These are phyloP conservation scores for Hemibagrus wyckioides DNA, from an alignment of 2,113 vertebrate genomes.

Conservation along the genomic window DNA sequence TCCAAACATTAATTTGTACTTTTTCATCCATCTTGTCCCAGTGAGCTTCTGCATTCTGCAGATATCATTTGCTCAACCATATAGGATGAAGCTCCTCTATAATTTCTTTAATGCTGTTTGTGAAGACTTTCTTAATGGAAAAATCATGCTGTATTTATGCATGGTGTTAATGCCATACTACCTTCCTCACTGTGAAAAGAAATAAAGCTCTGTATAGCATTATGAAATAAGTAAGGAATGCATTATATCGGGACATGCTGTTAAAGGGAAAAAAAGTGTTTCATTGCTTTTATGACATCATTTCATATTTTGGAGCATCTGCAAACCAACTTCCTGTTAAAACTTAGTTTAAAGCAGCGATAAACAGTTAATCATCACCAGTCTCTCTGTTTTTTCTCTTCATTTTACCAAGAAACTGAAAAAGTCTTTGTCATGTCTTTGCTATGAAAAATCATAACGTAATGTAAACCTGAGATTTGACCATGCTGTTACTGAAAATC, in stretches of 20 bases:
- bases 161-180: not conserved
- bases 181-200: not conserved
- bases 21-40: slow-evolving; percentile 57
- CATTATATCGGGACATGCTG: not conserved
- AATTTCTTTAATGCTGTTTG: slow-evolving; percentile 48
- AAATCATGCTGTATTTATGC: slow-evolving; percentile 3
- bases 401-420: not conserved
- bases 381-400: not conserved
- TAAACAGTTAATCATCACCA: not conserved
- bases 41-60: slow-evolving; percentile 26
- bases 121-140: slow-evolving; percentile 37
- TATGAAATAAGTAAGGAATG: not conserved
- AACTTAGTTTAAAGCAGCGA: not conserved
- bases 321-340: too few species aligned
- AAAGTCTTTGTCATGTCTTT: not conserved
- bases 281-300: not conserved
- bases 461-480: not conserved
- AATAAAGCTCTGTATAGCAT: not conserved
- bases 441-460: not conserved
- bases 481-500: not conserved
- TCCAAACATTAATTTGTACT: slow-evolving; percentile 33
- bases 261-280: not conserved
- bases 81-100: not conserved
- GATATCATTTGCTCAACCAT: slow-evolving; percentile 31
- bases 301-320: not conserved